Percentiles rank a stretch among this genome's conserved stretches.
These are phyloP conservation scores for Globicephala melas DNA, from an alignment of 2,113 vertebrate genomes.

Conservation along the genomic window DNA sequence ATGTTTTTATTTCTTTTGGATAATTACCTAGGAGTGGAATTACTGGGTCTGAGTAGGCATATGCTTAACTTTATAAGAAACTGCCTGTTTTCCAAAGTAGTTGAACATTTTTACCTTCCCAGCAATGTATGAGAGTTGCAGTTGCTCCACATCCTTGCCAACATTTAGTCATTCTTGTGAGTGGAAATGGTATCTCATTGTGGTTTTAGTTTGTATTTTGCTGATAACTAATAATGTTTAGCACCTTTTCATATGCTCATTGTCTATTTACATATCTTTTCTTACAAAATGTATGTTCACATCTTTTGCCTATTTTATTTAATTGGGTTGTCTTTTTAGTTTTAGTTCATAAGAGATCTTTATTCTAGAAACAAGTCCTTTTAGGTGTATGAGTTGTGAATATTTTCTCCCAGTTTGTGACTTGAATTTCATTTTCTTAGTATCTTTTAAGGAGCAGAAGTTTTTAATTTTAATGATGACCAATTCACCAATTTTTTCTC, in stretches of 20 bases:
- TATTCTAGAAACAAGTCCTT: neutral
- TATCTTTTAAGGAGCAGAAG: neutral
- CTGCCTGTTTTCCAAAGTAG: neutral
- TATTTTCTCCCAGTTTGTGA: slow-evolving; percentile 6
- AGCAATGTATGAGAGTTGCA: neutral
- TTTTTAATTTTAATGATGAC: neutral
- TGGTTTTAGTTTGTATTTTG: neutral
- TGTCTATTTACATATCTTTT: neutral
- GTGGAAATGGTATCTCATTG: neutral
- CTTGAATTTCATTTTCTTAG: slow-evolving; percentile 33
- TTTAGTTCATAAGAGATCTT: neutral
- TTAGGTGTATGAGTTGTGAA: neutral
- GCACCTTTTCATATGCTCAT: neutral
- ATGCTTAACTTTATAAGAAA: slow-evolving; percentile 22
- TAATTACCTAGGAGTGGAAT: slow-evolving; percentile 30
- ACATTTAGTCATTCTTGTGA: neutral
- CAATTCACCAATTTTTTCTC: neutral
- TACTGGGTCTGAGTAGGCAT: neutral
- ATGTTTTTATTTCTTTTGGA: slow-evolving; percentile 41
- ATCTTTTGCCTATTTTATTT: slow-evolving; percentile 18
- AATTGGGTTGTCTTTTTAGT: neutral
- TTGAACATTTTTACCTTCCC: neutral
- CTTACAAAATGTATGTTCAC: neutral
- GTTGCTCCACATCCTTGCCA: neutral
- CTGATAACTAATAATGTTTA: neutral